Conservation (phyloP, 2,888 invertebrate genomes). For the Ophioninae sp. region DNA sequence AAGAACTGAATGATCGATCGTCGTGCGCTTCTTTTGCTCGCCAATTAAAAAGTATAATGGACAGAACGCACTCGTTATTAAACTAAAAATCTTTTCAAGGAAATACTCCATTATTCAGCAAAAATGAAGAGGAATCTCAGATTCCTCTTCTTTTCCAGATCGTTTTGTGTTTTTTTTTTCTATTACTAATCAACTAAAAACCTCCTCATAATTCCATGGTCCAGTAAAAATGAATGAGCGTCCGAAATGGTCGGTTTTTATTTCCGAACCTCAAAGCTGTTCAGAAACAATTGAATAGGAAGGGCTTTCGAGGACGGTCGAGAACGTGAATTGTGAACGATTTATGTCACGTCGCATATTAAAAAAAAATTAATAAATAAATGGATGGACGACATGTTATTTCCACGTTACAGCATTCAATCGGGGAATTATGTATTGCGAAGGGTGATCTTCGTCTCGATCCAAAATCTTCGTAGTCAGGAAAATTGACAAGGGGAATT, state of each 20-base stretch:
- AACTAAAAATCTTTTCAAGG: slow-evolving; percentile 22
- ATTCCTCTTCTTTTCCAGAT: no score
- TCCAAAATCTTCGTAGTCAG: slow-evolving; percentile 8
- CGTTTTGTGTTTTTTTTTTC: slow-evolving; percentile 3
- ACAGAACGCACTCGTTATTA: slow-evolving; percentile 15
- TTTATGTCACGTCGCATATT: background rate
- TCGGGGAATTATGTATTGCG: background rate
- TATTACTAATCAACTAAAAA: background rate
- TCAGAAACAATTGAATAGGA: background rate
- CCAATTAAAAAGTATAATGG: slow-evolving; percentile 27
- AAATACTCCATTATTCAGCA: slow-evolving; percentile 42
- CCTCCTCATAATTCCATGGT: no score
- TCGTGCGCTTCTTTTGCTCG: background rate
- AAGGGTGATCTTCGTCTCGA: slow-evolving; percentile 4
- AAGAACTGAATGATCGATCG: slow-evolving; percentile 53
- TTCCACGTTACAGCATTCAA: background rate
- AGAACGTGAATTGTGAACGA: background rate
- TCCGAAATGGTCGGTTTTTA: no score
- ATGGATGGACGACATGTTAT: background rate
- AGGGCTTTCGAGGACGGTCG: background rate
- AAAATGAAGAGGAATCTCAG: slow-evolving; percentile 40
- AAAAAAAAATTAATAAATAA: background rate
- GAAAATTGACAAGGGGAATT: slow-evolving; percentile 20
- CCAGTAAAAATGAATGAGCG: no score
- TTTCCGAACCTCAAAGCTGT: background rate